Evolutionary conservation across 2,797 vertebrate species (phyloP).

Genomic region (Peromyscus nudipes): DNA sequence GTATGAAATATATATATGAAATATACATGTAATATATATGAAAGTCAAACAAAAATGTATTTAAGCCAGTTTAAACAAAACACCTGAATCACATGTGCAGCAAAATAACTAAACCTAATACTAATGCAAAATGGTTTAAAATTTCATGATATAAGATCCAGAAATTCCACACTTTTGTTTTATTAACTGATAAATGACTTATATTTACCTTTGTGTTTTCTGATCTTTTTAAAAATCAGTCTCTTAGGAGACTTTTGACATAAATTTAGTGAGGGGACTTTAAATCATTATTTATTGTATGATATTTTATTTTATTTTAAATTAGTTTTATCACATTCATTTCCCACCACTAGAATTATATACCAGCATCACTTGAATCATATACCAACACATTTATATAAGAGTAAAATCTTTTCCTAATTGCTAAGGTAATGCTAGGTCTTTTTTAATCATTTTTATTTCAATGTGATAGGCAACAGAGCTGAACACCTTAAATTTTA

Average conservation of each 20-base stretch:
- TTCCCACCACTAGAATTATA: conserved; percentile 21
- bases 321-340: conserved; percentile 51
- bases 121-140: conserved; percentile 57
- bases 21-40: not conserved
- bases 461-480: conserved; percentile 69
- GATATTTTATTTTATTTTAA: conserved; percentile 65
- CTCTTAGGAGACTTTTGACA: not conserved
- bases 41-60: not conserved
- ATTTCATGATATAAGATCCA: not conserved
- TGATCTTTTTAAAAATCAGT: conserved; percentile 68
- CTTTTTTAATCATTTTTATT: conserved; percentile 3
- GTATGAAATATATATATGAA: not conserved
- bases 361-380: not conserved
- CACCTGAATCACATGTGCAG: not conserved
- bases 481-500: conserved; percentile 72
- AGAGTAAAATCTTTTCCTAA: conserved; percentile 16
- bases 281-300: conserved; percentile 66
- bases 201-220: conserved; percentile 61
- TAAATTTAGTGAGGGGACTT: not conserved
- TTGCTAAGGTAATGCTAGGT: not conserved
- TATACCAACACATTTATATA: conserved; percentile 32
- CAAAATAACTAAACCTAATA: not conserved
- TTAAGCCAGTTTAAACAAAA: not conserved
- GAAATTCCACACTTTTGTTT: not conserved
- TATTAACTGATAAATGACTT: conserved; percentile 74